Evolutionary conservation across 2,888 invertebrate species (phyloP), one percentile per base, ranked within the genome.

Genomic region (Cantharis rustica): DNA sequence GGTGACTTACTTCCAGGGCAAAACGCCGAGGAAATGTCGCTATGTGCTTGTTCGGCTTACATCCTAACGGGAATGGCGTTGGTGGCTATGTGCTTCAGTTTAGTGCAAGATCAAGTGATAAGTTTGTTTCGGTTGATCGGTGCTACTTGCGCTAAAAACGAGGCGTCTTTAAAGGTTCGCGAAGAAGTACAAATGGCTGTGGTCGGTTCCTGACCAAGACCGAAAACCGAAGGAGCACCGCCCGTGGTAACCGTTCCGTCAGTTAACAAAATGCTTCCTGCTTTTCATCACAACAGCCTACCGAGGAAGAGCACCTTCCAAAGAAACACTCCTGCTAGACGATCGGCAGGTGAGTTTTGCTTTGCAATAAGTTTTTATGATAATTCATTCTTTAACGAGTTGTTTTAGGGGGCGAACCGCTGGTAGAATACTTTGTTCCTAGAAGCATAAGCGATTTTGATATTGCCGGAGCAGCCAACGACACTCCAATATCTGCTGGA

Each of bases 81-180:
- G 79, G 93, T 96, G 69, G 95, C 96, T 61, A 95, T 95, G 94
- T 95, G 95, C 87, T 96, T 96, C 89, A 95, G 95, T 87, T 89
- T 96, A 76, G 93, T 95, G 72, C 95, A 95, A 86, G 95, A 95
- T 84, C 95, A 95, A 86, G 91, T 94, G 76, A 88, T 90, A 74
- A 89, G 89, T 80, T 88, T 91, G 80, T 88, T 91, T 77, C 87
- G 90, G 79, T 89, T 89, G 80, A 88, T 91, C 80, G 90, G 90
- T 68, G 83, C 84, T 4, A 82, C 81, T 13, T 80, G 82, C 70
- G 76, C 77, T 23, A 73, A 74, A 70, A 79, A 79, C 63, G 80
- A 79, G 27, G 79, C 80, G 23, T 23, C 23, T 2, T 62, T 80
- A 7, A 79, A 80, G 23, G 77, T 76, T 10, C 75, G 80, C 7